Evolutionary conservation across 2,797 vertebrate genomes (phyloP).

Genomic region (Enteromius mattozi): DNA sequence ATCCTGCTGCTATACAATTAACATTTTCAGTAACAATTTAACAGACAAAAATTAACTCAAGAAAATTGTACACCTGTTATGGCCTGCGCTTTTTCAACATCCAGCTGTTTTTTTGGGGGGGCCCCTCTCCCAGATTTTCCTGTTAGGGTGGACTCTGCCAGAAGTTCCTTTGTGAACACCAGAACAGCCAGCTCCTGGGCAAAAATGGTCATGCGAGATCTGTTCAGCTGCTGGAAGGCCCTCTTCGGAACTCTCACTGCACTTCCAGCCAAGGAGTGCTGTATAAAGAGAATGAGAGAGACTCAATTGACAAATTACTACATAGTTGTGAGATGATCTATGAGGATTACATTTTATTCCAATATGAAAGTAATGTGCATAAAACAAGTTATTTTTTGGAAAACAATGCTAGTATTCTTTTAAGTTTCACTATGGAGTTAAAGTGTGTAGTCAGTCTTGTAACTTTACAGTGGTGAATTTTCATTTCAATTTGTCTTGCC

Average conservation of each 20-base stretch:
- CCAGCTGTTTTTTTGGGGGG: constrained; percentile 35
- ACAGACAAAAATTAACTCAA: not conserved
- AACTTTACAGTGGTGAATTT: not conserved
- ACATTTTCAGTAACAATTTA: not conserved
- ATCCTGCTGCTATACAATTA: no score
- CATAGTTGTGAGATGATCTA: not conserved
- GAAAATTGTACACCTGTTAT: constrained; percentile 26
- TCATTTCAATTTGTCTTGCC: no score
- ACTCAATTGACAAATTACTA: not conserved
- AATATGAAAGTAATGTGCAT: constrained; percentile 5
- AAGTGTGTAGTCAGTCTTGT: no score
- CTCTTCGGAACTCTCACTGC: constrained; percentile 35
- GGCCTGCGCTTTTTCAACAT: constrained; percentile 41
- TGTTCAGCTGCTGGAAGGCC: constrained; percentile 37
- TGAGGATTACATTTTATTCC: not conserved
- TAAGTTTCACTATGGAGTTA: no score
- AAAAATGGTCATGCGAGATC: constrained; percentile 48
- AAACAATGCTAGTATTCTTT: no score
- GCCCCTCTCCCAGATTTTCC: no score
- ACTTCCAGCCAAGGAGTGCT: constrained; percentile 30
- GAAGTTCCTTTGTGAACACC: no score
- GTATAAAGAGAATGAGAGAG: constrained; percentile 13
- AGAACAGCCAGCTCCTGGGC: constrained; percentile 49
- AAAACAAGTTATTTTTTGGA: not conserved
- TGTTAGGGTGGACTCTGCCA: no score